phyloP scores from a whole-genome alignment of 2,113 vertebrate genomes.

The Trogon melanurus region DNA sequence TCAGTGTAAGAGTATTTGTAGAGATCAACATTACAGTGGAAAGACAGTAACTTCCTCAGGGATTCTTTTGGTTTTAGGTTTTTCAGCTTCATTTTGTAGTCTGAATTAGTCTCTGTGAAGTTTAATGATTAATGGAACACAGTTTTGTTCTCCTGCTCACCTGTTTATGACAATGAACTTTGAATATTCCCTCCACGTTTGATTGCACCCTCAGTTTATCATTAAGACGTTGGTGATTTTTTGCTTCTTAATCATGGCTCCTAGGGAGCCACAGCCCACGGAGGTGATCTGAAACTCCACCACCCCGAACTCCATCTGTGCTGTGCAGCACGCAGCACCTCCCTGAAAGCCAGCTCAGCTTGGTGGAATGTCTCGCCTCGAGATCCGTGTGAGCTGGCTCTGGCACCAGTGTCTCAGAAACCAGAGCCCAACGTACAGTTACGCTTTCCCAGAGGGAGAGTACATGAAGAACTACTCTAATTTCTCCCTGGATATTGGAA shows the following conservation, averaged over 20 bases:
- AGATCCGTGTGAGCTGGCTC: neutral
- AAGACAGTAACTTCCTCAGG: neutral
- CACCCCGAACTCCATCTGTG: neutral
- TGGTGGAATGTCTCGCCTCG: neutral
- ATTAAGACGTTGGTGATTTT: neutral
- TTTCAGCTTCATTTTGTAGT: neutral
- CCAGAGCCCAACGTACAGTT: neutral
- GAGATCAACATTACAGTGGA: neutral
- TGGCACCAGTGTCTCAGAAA: neutral
- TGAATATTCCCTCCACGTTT: neutral
- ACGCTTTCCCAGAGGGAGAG: neutral
- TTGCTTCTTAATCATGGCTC: neutral
- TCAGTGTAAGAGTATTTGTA: neutral
- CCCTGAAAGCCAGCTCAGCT: neutral
- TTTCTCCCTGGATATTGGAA: neutral
- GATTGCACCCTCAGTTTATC: neutral
- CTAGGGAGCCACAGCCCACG: neutral
- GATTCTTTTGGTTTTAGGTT: neutral
- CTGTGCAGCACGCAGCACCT: neutral
- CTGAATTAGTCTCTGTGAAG: neutral
- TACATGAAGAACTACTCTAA: neutral
- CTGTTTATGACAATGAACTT: neutral
- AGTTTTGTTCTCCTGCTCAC: neutral
- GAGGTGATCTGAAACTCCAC: neutral
- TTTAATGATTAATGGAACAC: constrained; percentile 1